These are phyloP conservation scores for Atta texana DNA, from an alignment of 1,140 invertebrate species.

Conservation along the genomic window DNA sequence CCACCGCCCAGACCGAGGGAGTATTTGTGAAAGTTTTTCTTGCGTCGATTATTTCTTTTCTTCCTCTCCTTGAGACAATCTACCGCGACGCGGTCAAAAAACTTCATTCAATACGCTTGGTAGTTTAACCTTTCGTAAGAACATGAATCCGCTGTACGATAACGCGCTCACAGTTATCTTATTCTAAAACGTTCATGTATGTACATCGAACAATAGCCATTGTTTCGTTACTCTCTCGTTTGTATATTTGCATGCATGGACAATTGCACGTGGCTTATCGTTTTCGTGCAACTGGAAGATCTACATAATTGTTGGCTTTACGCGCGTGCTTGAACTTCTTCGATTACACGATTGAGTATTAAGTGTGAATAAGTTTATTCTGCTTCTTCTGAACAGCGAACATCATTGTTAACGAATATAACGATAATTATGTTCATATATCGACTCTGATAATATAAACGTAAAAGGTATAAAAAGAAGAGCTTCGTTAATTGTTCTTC, in stretches of 20 bases:
- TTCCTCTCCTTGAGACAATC: constrained; percentile 4
- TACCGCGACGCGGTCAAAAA: constrained; percentile 10
- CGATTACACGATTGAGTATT: background rate
- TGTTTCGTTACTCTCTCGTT: constrained; percentile 43
- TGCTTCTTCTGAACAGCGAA: background rate
- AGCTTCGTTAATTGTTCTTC: constrained; percentile 47
- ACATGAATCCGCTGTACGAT: constrained; percentile 1
- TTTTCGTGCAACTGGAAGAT: constrained; percentile 10
- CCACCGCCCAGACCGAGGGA: constrained; percentile 83
- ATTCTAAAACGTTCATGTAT: constrained; percentile 16
- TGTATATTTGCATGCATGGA: background rate
- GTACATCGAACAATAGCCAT: constrained; percentile 40
- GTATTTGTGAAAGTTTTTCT: constrained; percentile 84
- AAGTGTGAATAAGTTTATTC: background rate
- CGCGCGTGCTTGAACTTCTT: background rate
- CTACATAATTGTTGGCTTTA: background rate
- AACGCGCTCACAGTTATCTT: constrained; percentile 34
- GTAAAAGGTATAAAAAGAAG: background rate
- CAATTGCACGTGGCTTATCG: background rate
- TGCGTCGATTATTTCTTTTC: background rate
- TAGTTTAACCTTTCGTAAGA: constrained; percentile 7
- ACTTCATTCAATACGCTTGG: constrained; percentile 32
- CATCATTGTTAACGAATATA: background rate
- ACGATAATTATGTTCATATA: constrained; percentile 47
- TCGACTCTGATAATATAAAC: constrained; percentile 32